Conservation (phyloP, 2,888 invertebrate genomes). For the Elysia crispata region DNA sequence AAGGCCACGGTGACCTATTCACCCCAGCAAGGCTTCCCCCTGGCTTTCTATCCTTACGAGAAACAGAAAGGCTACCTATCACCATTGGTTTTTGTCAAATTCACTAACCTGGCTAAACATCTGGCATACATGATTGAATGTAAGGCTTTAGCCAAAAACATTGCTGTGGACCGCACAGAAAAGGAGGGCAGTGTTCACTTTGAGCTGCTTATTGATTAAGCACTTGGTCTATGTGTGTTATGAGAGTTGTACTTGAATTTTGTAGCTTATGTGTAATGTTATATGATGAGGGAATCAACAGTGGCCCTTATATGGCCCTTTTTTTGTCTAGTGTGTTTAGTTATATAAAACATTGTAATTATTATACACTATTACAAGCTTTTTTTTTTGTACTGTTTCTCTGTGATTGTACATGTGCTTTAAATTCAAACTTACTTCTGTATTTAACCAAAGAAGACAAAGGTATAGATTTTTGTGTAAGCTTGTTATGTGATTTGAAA, state of each 20-base stretch:
- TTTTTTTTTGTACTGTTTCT: neutral
- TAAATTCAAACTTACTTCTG: neutral
- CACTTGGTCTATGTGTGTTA: conserved; percentile 75
- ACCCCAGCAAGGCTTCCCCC: conserved; percentile 82
- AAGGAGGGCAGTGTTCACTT: conserved; percentile 95
- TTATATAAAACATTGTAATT: too few relatives aligned
- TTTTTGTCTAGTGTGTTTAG: neutral
- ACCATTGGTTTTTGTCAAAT: conserved; percentile 78
- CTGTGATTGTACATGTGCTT: neutral
- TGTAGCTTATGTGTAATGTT: neutral
- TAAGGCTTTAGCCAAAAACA: conserved; percentile 79
- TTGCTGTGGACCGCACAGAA: conserved; percentile 89
- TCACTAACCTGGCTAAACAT: conserved; percentile 75
- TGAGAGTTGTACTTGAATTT: neutral
- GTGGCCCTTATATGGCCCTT: neutral
- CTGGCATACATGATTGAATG: conserved; percentile 79
- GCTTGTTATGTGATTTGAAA: too few relatives aligned
- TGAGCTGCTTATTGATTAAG: conserved; percentile 91
- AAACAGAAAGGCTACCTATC: conserved; percentile 78
- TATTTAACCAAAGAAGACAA: too few relatives aligned
- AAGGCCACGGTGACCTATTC: conserved; percentile 83
- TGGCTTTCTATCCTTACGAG: conserved; percentile 80
- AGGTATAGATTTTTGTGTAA: too few relatives aligned
- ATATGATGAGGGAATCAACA: neutral
- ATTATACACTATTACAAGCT: too few relatives aligned